Conservation (phyloP, 1,140 invertebrate species). For the Megathymus violae region DNA sequence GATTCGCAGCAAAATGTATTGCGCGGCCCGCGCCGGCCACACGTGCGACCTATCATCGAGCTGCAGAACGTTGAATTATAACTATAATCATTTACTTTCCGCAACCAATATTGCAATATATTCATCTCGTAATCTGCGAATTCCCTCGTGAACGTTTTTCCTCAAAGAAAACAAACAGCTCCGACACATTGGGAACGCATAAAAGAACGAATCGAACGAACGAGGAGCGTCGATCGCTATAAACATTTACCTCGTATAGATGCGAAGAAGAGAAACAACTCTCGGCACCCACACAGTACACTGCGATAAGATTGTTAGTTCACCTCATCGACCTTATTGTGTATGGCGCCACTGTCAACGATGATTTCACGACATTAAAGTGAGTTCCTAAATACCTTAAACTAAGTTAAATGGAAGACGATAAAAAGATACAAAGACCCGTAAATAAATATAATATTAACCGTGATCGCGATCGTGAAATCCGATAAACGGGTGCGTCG, state of each 20-base stretch:
- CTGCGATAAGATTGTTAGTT: conserved; percentile 6
- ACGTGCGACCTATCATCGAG: conserved; percentile 50
- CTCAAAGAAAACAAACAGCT: conserved; percentile 35
- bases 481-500: conserved; percentile 60
- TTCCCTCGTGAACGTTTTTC: conserved; percentile 38
- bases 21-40: too few species aligned
- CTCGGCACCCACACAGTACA: too few species aligned
- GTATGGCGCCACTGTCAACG: conserved; percentile 11
- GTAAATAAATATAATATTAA: conserved; percentile 51
- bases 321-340: conserved; percentile 1
- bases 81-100: conserved; percentile 56
- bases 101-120: conserved; percentile 51
- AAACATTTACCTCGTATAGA: conserved; percentile 30
- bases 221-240: neutral
- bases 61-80: conserved; percentile 49
- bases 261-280: conserved; percentile 29
- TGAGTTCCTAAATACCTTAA: too few species aligned
- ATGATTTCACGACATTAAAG: too few species aligned
- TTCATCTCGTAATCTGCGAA: conserved; percentile 39
- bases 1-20: conserved; percentile 57
- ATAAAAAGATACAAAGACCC: conserved; percentile 36
- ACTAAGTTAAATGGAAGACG: too few species aligned
- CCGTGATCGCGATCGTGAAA: conserved; percentile 43
- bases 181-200: conserved; percentile 39
- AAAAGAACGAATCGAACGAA: conserved; percentile 34